These are phyloP conservation scores for Ophioderma brevispina DNA, from an alignment of 35 echinoderm and acorn worm species.

Conservation along the genomic window DNA sequence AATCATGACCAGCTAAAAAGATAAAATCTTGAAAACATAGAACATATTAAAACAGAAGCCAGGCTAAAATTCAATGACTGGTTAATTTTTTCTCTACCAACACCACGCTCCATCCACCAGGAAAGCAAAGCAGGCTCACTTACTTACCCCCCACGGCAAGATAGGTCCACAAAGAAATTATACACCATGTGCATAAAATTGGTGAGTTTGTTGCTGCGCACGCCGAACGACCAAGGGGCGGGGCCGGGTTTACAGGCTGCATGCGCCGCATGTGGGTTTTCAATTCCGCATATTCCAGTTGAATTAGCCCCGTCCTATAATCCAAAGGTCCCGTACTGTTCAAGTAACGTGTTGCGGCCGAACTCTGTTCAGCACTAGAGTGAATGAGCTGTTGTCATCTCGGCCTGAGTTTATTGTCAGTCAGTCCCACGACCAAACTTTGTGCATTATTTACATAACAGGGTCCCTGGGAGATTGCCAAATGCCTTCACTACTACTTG, in stretches of 20 bases:
- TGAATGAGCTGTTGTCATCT: neutral
- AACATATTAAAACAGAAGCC: too few species aligned
- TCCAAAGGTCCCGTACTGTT: neutral
- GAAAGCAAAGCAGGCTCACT: too few species aligned
- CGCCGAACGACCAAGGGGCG: neutral
- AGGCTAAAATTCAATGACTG: too few species aligned
- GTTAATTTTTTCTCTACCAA: too few species aligned
- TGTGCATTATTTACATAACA: neutral
- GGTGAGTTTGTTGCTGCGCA: neutral
- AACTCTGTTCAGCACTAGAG: neutral
- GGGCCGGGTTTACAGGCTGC: neutral
- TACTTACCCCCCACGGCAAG: neutral
- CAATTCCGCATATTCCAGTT: neutral
- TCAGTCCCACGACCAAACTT: neutral
- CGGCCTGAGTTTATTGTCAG: neutral
- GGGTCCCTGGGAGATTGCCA: neutral
- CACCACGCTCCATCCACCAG: too few species aligned
- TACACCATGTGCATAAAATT: neutral
- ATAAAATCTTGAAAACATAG: too few species aligned
- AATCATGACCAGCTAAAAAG: too few species aligned
- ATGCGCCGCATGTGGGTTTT: neutral
- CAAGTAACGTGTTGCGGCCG: neutral
- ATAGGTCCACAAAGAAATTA: neutral
- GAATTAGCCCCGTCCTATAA: neutral
- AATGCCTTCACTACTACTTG: neutral